These are phyloP conservation scores for Penelope pileata DNA, from an alignment of 2,113 vertebrate species.

Conservation along the genomic window DNA sequence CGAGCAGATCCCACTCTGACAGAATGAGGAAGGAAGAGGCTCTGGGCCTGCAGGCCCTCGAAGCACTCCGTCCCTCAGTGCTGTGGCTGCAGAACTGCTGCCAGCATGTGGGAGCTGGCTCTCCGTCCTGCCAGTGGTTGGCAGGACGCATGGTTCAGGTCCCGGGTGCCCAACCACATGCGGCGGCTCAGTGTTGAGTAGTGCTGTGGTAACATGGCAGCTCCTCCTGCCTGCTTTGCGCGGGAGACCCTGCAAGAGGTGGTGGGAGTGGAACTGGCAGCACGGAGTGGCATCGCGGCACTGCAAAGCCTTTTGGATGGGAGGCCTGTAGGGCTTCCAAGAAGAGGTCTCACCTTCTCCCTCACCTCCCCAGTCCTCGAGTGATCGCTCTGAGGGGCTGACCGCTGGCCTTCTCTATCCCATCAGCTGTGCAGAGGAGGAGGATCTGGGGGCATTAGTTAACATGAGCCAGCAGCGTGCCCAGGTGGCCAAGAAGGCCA, in stretches of 20 bases:
- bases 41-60: background rate
- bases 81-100: background rate
- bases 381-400: background rate
- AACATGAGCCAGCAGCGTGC: no score
- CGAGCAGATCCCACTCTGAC: background rate
- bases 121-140: background rate
- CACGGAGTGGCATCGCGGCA: background rate
- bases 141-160: background rate
- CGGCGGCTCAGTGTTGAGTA: background rate
- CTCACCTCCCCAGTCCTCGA: no score
- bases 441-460: no score
- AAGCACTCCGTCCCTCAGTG: rapidly evolving
- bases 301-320: background rate
- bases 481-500: no score
- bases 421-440: no score
- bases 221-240: background rate
- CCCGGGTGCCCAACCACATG: background rate
- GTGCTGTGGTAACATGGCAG: background rate
- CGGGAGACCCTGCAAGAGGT: background rate
- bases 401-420: background rate
- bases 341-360: background rate
- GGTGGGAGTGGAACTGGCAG: background rate
- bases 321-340: background rate
- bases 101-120: rapidly evolving
- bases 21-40: background rate